Evolutionary conservation across 2,113 vertebrate genomes (phyloP), one percentile per base, ranked within the genome.

Genomic region (Caranx ignobilis): DNA sequence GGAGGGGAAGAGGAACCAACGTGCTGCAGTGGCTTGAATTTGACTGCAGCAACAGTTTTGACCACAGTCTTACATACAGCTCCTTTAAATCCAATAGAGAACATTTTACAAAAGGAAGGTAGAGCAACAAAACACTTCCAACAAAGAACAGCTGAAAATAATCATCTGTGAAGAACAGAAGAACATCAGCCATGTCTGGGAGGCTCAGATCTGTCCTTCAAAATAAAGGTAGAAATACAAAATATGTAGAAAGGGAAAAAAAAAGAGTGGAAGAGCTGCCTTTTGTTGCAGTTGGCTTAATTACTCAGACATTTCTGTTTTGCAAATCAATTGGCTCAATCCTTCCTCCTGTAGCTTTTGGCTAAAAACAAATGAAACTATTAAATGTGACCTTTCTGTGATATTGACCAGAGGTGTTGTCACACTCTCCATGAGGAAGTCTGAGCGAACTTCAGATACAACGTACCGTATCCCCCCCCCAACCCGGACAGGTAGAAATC

Each of bases 401-500:
- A 54, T 21, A 54, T 5, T 54, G 9, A 54, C 19, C 52, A 52
- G 56, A 2, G 31, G 5, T 34, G 6, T 8, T 1, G 26, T 26
- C 26, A 26, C 26, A 26, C 26, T 9, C 18, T 62, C 1, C 56
- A 71, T 11, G 69, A 32, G 6, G n/a, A 69, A 61, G 26, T 74
- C 6, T 54, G 5, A 48, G 0, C 62, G 39, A 60, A 61, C 67
- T 64, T 45, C 8, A 21, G 31, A 63, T 62, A 66, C 8, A 6
- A 37, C 26, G 37, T 37, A 6, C 37, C 37, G 8, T 5, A 41
- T 10, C 8, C 8, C 4, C 70, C 45, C 64, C 57, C 47, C 26
- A 1, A 26, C 26, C 26, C 26, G 26, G 26, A 19, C 65, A 70
- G 76, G 75, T 79, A 45, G 45, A 82, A 84, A 60, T 81, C 78